Evolutionary conservation across 2,888 invertebrate genomes (phyloP).

Genomic region (Aphelenchoides bicaudatus): DNA sequence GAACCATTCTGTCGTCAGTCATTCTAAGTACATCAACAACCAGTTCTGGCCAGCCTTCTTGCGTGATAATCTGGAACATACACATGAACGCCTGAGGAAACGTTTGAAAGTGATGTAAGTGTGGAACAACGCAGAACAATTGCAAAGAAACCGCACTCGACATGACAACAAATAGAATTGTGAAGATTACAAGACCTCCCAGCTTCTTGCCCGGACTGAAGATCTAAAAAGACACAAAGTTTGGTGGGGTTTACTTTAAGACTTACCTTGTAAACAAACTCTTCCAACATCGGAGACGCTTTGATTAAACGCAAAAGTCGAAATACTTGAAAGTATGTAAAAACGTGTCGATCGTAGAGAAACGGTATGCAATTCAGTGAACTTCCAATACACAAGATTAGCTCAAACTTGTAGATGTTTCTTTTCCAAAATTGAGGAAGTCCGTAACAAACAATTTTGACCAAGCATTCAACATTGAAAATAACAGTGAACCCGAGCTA

Average conservation of each 20-base stretch:
- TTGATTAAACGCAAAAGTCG: constrained; percentile 90
- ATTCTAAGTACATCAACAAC: constrained; percentile 92
- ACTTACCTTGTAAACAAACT: constrained; percentile 71
- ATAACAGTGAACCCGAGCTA: constrained; percentile 88
- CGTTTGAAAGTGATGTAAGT: constrained; percentile 93
- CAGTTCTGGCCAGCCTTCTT: constrained; percentile 99
- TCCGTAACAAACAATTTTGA: constrained; percentile 96
- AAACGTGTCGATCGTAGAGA: constrained; percentile 79
- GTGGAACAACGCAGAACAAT: constrained; percentile 87
- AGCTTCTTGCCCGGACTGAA: constrained; percentile 82
- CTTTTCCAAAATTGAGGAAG: constrained; percentile 60
- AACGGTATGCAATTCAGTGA: constrained; percentile 84
- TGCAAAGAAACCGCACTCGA: constrained; percentile 99
- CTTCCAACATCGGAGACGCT: constrained; percentile 95
- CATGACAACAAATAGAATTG: constrained; percentile 95
- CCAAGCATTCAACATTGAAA: constrained; percentile 86
- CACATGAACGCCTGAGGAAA: constrained; percentile 97
- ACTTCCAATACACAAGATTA: constrained; percentile 85
- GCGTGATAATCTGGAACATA: constrained; percentile 99
- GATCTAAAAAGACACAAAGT: constrained; percentile 67
- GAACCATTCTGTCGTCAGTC: constrained; percentile 39
- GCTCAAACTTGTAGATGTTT: constrained; percentile 71
- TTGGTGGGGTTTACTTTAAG: constrained; percentile 20
- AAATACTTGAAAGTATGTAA: constrained; percentile 70
- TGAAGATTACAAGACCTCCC: constrained; percentile 94